Percentiles rank a stretch among this genome's conserved stretches.
Conservation (phyloP, 2,113 vertebrate species). For the Nasalis larvatus region DNA sequence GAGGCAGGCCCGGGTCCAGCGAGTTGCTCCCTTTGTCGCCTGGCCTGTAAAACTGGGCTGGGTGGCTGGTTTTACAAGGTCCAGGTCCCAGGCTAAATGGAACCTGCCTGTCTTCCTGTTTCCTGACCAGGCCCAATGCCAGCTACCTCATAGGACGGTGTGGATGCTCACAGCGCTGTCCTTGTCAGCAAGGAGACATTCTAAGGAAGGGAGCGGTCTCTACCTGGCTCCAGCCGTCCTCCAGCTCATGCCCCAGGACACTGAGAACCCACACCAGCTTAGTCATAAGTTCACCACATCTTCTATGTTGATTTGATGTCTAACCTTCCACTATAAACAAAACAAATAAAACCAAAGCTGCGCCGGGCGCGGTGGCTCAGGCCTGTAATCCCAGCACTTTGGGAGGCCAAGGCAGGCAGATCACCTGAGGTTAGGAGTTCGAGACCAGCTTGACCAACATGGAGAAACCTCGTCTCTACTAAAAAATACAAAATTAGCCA, state of each 20-base stretch:
- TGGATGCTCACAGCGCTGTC: neutral
- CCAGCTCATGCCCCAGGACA: rapidly evolving
- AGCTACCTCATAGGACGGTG: neutral
- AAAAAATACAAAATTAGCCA: too few relatives aligned
- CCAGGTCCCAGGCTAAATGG: neutral
- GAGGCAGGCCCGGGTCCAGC: neutral
- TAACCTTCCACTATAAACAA: neutral
- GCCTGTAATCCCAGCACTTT: too few relatives aligned
- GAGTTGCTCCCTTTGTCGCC: neutral
- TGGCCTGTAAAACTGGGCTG: slow-evolving; percentile 38
- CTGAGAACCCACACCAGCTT: neutral
- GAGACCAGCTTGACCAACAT: too few relatives aligned
- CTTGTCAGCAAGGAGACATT: neutral
- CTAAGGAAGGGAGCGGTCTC: neutral
- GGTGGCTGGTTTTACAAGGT: neutral
- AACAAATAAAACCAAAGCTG: neutral
- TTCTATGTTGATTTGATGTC: neutral
- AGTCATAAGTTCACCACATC: neutral
- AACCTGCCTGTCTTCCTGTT: slow-evolving; percentile 23
- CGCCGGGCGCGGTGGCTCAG: too few relatives aligned
- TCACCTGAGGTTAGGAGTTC: too few relatives aligned
- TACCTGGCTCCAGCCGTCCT: neutral
- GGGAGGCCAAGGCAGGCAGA: too few relatives aligned
- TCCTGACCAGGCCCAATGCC: neutral
- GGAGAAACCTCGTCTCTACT: too few relatives aligned